These are phyloP conservation scores for Muntiacus reevesi DNA, from an alignment of 2,113 vertebrate genomes.

Conservation along the genomic window DNA sequence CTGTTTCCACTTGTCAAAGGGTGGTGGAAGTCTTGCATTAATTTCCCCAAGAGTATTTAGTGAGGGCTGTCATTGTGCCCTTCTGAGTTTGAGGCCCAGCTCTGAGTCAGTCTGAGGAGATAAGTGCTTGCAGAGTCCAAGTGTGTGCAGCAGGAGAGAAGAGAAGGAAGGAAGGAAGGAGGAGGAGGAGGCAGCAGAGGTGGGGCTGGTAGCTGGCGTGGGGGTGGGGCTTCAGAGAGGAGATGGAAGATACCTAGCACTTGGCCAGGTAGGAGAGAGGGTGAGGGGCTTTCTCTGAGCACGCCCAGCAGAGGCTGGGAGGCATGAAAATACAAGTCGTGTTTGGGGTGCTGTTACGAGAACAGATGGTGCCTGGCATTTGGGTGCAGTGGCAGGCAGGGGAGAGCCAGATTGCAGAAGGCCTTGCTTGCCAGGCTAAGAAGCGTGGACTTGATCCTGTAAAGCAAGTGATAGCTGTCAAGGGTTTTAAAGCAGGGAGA, in stretches of 20 bases:
- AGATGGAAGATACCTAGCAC: background rate
- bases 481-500: constrained; percentile 22
- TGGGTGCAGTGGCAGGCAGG: constrained; percentile 49
- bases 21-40: background rate
- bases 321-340: constrained; percentile 29
- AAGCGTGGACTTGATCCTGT: constrained; percentile 38
- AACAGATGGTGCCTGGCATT: constrained; percentile 62
- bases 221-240: background rate
- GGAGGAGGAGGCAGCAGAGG: background rate
- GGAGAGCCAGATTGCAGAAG: constrained; percentile 55
- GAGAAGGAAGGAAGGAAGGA: too few species aligned
- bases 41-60: background rate
- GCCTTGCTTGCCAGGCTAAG: constrained; percentile 36
- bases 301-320: background rate
- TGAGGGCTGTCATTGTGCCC: background rate
- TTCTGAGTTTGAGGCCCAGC: background rate
- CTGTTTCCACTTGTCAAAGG: constrained; percentile 18
- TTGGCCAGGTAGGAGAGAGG: background rate
- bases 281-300: background rate
- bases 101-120: background rate
- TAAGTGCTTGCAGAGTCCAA: background rate
- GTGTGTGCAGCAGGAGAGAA: background rate
- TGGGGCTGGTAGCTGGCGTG: background rate
- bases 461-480: constrained; percentile 45
- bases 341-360: constrained; percentile 38